Base-by-base conservation (phyloP, 2,888 invertebrate species). In the Petrolisthes manimaculis region DNA sequence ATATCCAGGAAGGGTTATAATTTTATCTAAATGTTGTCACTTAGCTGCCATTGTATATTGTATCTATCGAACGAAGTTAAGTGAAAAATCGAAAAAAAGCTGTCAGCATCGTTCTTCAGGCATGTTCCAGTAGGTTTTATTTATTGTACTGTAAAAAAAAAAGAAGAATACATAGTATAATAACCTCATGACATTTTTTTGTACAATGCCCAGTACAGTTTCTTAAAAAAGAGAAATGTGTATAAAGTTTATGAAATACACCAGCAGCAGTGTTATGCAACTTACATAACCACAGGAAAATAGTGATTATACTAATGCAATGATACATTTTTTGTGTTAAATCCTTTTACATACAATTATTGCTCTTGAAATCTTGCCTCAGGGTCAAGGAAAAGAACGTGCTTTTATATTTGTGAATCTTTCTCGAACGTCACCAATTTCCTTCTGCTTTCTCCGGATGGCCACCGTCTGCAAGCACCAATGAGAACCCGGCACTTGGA, bases 351-450 rank as follows among this genome's bases (percentile, higher is more conserved):
- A 37, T 37, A 37, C 37, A 37, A 37, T 37, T 37, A 37, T 37
- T 37, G 37, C 37, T 37, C 37, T 37, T 37, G 37, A 37, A 37
- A 37, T 37, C 37, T 37, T 37, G 37, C 37, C 37, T 37, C 37
- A 37, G 37, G 37, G 37, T n/a, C 24, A 21, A 56, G 21, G 8
- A 9, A 9, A 56, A 21, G 8, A 56, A 4, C 54, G 24, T 80
- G 61, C 61, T 80, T 80, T 80, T 37, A n/a, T 21, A 80, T 80
- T 51, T 80, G 14, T 55, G 21, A 56, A 56, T 80, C 80, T 80
- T 80, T 56, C 80, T 80, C 80, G 80, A 80, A 80, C 54, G 80
- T 80, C 51, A 54, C 83, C 69, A 74, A 69, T 83, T 83, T 82
- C 55, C 74, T 9, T 53, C 8, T 74, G 74, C 83, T 74, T 74